Percentiles rank a stretch among this genome's conserved stretches.
Conservation (phyloP, 2,888 invertebrate species). For the Noctua pronuba region DNA sequence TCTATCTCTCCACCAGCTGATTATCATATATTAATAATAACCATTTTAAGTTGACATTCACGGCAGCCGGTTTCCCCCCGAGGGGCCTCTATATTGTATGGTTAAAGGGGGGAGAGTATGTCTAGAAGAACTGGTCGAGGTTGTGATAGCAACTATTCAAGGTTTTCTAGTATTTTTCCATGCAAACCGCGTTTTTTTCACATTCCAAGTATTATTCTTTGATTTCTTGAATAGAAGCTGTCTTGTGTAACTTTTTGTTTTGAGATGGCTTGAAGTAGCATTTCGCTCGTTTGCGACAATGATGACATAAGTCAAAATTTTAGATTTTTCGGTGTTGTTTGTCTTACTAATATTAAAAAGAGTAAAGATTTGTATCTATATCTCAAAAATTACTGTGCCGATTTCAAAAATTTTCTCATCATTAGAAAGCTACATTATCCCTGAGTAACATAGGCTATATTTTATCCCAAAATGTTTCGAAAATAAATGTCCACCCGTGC, state of each 20-base stretch:
- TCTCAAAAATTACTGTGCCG: too few species aligned
- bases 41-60: conserved; percentile 74
- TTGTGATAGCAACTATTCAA: conserved; percentile 51
- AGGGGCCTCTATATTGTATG: conserved; percentile 39
- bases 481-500: too few species aligned
- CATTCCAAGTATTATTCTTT: conserved; percentile 49
- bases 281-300: too few species aligned
- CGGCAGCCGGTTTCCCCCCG: conserved; percentile 46
- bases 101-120: conserved; percentile 37
- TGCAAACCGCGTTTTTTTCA: conserved; percentile 42
- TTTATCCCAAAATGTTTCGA: too few species aligned
- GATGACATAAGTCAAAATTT: too few species aligned
- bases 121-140: conserved; percentile 63
- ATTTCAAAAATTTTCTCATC: too few species aligned
- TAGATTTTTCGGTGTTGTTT: too few species aligned
- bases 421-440: too few species aligned
- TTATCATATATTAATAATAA: conserved; percentile 78
- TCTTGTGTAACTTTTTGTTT: neutral
- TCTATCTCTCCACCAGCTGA: conserved; percentile 65
- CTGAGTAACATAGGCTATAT: too few species aligned
- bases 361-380: too few species aligned
- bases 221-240: conserved; percentile 45
- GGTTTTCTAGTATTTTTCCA: conserved; percentile 62
- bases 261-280: neutral
- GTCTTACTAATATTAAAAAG: too few species aligned